These are phyloP conservation scores for Diplazon laetatorius DNA, from an alignment of 2,888 invertebrate species.

Conservation along the genomic window DNA sequence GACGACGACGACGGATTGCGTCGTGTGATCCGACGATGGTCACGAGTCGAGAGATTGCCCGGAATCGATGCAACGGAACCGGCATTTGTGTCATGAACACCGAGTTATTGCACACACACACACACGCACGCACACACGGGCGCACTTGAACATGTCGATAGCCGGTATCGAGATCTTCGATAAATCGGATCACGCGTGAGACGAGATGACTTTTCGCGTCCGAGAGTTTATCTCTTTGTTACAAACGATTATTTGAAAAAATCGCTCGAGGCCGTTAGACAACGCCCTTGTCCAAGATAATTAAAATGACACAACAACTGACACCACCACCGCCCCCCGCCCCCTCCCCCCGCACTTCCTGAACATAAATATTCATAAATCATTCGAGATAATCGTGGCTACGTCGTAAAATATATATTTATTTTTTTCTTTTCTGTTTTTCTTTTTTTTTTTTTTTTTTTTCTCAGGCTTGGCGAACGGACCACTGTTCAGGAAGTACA, in stretches of 20 bases:
- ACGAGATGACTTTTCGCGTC: slow-evolving; percentile 1
- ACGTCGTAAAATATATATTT: not conserved
- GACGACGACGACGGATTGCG: no score
- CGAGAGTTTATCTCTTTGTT: slow-evolving; percentile 6
- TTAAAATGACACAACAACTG: no score
- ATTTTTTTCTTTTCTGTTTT: no score
- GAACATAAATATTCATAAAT: slow-evolving; percentile 20
- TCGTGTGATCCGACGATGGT: no score
- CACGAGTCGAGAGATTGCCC: slow-evolving; percentile 13
- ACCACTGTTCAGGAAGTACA: slow-evolving; percentile 87
- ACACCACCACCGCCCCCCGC: not conserved
- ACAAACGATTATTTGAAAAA: slow-evolving; percentile 39
- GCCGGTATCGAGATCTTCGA: slow-evolving; percentile 36
- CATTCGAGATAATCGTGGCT: not conserved
- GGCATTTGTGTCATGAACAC: slow-evolving; percentile 32
- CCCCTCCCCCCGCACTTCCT: no score
- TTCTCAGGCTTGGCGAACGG: slow-evolving; percentile 88
- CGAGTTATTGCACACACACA: slow-evolving; percentile 45
- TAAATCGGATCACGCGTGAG: slow-evolving; percentile 54
- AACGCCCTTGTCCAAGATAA: not conserved
- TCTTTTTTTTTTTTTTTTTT: no score
- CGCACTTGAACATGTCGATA: not conserved
- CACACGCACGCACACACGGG: no score
- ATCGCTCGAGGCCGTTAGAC: slow-evolving; percentile 36
- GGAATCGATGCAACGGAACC: slow-evolving; percentile 9